These are phyloP conservation scores for Temnothorax unifasciatus DNA, from an alignment of 2,888 invertebrate genomes.

Conservation along the genomic window DNA sequence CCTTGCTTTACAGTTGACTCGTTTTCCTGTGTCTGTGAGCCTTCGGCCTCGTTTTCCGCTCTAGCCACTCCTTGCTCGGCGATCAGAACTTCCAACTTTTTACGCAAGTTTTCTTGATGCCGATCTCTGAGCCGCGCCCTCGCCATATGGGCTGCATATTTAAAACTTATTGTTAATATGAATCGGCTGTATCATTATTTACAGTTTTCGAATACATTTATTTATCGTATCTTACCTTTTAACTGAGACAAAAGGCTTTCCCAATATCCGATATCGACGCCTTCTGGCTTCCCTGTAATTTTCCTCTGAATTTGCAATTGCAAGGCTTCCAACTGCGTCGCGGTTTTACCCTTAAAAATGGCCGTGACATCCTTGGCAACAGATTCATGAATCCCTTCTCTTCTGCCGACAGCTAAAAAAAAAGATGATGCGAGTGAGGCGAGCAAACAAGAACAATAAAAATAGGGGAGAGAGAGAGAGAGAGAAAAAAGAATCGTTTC, in stretches of 20 bases:
- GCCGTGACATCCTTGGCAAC: slow-evolving; percentile 96
- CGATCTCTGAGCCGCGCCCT: slow-evolving; percentile 96
- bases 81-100: slow-evolving; percentile 96
- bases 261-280: slow-evolving; percentile 99
- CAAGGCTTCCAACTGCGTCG: slow-evolving; percentile 93
- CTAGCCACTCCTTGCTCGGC: slow-evolving; percentile 91
- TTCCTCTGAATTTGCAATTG: slow-evolving; percentile 95
- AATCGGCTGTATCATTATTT: slow-evolving; percentile 30
- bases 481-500: not conserved
- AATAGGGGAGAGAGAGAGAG: not conserved
- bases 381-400: slow-evolving; percentile 95
- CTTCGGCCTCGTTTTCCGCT: slow-evolving; percentile 80
- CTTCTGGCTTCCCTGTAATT: slow-evolving; percentile 94
- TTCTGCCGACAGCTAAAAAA: slow-evolving; percentile 87
- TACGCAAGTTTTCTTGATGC: slow-evolving; percentile 95
- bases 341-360: slow-evolving; percentile 97
- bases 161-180: slow-evolving; percentile 32
- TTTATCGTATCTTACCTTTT: slow-evolving; percentile 88
- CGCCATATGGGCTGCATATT: slow-evolving; percentile 94
- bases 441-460: not conserved
- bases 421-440: not conserved
- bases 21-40: slow-evolving; percentile 75
- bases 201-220: not conserved
- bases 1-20: not conserved
- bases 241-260: slow-evolving; percentile 98